Conservation (phyloP, 2,888 invertebrate genomes). For the Gastrophysa polygoni region DNA sequence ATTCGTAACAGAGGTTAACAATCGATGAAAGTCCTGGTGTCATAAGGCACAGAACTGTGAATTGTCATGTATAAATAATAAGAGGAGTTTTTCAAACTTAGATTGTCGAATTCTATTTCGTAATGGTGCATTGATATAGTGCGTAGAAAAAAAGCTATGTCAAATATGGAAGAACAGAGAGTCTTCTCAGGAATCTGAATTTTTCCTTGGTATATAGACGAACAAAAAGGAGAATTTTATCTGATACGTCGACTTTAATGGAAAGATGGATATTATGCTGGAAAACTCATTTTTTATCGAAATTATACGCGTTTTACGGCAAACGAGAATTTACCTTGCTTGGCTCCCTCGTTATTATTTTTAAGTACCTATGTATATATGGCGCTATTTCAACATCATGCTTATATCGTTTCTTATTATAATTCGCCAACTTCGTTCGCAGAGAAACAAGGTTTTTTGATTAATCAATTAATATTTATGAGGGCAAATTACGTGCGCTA, state of each 20-base stretch:
- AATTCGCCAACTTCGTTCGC: slow-evolving; percentile 10
- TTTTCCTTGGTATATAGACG: too few relatives aligned
- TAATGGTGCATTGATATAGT: too few relatives aligned
- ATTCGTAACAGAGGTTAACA: too few relatives aligned
- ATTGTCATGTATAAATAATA: too few relatives aligned
- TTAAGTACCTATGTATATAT: neutral
- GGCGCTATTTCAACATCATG: neutral
- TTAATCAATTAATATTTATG: slow-evolving; percentile 21
- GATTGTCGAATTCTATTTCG: too few relatives aligned
- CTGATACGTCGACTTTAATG: neutral
- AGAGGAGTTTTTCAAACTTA: too few relatives aligned
- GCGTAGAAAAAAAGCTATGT: too few relatives aligned
- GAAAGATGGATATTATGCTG: neutral
- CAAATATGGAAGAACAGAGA: too few relatives aligned
- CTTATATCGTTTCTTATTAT: slow-evolving; percentile 5
- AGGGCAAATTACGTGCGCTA: slow-evolving; percentile 17
- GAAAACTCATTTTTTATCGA: neutral
- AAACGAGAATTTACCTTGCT: neutral
- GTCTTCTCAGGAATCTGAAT: too few relatives aligned
- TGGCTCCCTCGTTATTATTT: slow-evolving; percentile 1
- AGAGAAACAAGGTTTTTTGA: slow-evolving; percentile 18
- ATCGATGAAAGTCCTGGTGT: too few relatives aligned
- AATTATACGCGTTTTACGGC: neutral
- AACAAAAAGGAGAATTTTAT: neutral
- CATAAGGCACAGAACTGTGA: too few relatives aligned